Evolutionary conservation across 64 coral and sea anemone species (phyloP), one percentile per base, ranked within the genome.

Genomic region (Dendrophyllia cribrosa): DNA sequence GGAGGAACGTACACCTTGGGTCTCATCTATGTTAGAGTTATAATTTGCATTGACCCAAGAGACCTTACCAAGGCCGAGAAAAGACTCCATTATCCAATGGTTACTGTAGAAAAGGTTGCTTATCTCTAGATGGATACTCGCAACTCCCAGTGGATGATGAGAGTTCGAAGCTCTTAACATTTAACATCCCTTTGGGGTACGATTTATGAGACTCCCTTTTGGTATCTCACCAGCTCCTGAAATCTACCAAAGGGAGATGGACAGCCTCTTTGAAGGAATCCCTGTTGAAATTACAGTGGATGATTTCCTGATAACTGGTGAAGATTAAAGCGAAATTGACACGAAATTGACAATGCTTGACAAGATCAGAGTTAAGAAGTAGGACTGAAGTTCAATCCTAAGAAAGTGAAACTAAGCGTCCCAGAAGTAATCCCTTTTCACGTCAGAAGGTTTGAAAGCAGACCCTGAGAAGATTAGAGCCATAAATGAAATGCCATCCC

Each of bases 241-340:
- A 50, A 62, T 89, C 15, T 89, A 89, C 43, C 87, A 89, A 49
- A 60, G 87, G 43, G 87, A 89, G 72, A 89, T 88, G 86, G 55
- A 88, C 51, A 73, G 17, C 65, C 74, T 89, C 43, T 89, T 89
- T 65, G 53, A 58, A 76, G 73, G 73, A 45, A 72, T 88, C n/a
- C 86, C 72, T 47, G 72, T 88, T 0, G 74, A 89, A 50, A 89
- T 89, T 51, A 66, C 78, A 22, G 73, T 89, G 12, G 73, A 89
- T 66, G 74, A 89, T 63, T 89, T 89, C 72, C 43, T 89, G 51
- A 74, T 87, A 44, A 52, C 76, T 66, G 58, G 70, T 58, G 16
- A 59, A 34, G 51, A 70, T 46, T 43, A 46, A 14, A 12, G 6
- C 22, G 58, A 64, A 4, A 7, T 10, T 26, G 78, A 82, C 22